Base-by-base conservation (phyloP, 2,888 invertebrate species). In the Ichneumoninae sp. region DNA sequence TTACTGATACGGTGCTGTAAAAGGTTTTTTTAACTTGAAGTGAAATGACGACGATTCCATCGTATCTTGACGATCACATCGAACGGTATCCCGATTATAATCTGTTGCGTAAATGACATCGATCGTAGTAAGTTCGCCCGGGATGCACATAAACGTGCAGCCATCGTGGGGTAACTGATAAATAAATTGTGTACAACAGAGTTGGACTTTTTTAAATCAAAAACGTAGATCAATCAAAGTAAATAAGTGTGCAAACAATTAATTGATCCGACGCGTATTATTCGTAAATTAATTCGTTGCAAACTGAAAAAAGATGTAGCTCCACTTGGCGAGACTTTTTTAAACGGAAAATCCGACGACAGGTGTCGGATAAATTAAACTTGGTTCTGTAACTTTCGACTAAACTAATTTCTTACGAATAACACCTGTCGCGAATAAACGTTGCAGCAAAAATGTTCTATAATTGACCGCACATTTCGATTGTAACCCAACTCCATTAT, bases 81-180 rank as follows among this genome's bases (percentile, higher is more conserved):
- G 19, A 70, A 47, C 33, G 83, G 54, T 83, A 47, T 79, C 83
- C 65, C 70, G 47, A 66, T 36, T 65, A 71, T 80, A 83, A 75
- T 75, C 13, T 57, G 6, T 65, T 70, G 70, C 65, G 75, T 26
- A 71, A 75, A 62, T 74, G 68, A 79, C 62, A 79, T 65, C 62
- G 65, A 68, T 57, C 57, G 36, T 72, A 71, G 33, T 68, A 62
- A 62, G 30, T 62, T 33, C 30, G 7, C 47, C 36, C 26, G 40
- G 30, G 26, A 16, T 44, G 47, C 65, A 19, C 65, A 65, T 33
- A 36, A 75, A 75, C 22, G 44, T 47, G 52, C 65, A 65, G 50
- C 50, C 47, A 10, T 50, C 62, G 5, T 19, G 60, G n/a, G 60
- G 40, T 60, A 50, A 30, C 10, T 33, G 40, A 62, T 50, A 33